Evolutionary conservation across 2,113 vertebrate genomes (phyloP).

Genomic region (Antennarius striatus): DNA sequence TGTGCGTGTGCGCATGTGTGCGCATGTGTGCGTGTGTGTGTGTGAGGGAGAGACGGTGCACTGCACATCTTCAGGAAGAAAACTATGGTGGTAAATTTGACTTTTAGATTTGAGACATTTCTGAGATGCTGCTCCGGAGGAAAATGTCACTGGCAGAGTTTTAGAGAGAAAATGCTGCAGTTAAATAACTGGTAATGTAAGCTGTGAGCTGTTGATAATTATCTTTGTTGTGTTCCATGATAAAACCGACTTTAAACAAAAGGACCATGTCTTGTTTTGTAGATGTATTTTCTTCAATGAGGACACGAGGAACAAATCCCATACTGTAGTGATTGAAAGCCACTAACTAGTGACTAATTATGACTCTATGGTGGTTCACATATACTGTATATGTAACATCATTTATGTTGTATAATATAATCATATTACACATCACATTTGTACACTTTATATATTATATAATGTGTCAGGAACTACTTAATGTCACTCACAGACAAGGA

Average conservation of each 20-base stretch:
- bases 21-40: background rate
- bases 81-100: constrained; percentile 67
- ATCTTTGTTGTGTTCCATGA: background rate
- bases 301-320: too few relatives aligned
- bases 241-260: constrained; percentile 1
- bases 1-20: too few relatives aligned
- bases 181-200: background rate
- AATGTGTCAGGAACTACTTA: too few relatives aligned
- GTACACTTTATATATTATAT: too few relatives aligned
- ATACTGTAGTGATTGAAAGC: too few relatives aligned
- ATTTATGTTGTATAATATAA: too few relatives aligned
- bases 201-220: too few relatives aligned
- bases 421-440: too few relatives aligned
- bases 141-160: constrained; percentile 8
- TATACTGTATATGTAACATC: too few relatives aligned
- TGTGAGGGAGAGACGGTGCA: constrained; percentile 19
- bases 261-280: background rate
- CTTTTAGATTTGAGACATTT: constrained; percentile 58
- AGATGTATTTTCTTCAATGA: background rate
- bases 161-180: background rate
- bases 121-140: constrained; percentile 57
- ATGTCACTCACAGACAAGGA: too few relatives aligned
- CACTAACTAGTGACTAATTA: too few relatives aligned
- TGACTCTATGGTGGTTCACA: too few relatives aligned
- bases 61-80: constrained; percentile 35